phyloP scores from a whole-genome alignment of 1,140 invertebrate species.

The Bombus consobrinus region DNA sequence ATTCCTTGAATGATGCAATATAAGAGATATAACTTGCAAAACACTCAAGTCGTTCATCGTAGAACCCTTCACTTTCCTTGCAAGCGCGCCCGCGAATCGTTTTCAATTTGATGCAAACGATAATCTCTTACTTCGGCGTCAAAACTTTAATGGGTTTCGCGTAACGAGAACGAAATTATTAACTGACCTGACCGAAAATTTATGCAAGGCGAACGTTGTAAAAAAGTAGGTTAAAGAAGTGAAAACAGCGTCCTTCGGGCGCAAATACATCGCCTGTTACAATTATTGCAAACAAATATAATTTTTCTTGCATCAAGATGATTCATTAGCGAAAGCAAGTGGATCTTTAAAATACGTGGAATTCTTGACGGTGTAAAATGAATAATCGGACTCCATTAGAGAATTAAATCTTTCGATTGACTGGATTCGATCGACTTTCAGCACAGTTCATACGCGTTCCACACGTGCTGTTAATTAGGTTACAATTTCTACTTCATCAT shows the following conservation, averaged over 20 bases:
- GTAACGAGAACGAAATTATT: slow-evolving; percentile 36
- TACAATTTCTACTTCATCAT: neutral
- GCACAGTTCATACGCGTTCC: neutral
- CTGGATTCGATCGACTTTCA: neutral
- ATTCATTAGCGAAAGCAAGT: slow-evolving; percentile 22
- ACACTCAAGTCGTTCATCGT: neutral
- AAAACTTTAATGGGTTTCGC: slow-evolving; percentile 21
- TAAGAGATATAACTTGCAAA: slow-evolving; percentile 9
- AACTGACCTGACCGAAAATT: slow-evolving; percentile 22
- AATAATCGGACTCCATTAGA: neutral
- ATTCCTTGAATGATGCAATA: slow-evolving; percentile 3
- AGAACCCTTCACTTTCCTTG: slow-evolving; percentile 10
- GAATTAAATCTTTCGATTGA: neutral
- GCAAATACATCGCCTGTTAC: neutral
- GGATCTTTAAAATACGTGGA: neutral
- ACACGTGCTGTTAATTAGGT: neutral
- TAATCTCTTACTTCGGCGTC: slow-evolving; percentile 29
- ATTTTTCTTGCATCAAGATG: neutral
- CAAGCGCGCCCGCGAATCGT: neutral
- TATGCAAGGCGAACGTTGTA: slow-evolving; percentile 24
- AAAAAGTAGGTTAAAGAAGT: slow-evolving; percentile 41
- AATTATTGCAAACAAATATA: slow-evolving; percentile 36
- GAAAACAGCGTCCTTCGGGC: slow-evolving; percentile 36
- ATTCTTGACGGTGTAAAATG: neutral
- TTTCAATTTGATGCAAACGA: slow-evolving; percentile 32